Base-by-base conservation (phyloP, 2,797 vertebrate species). In the Arnoldichthys spilopterus region DNA sequence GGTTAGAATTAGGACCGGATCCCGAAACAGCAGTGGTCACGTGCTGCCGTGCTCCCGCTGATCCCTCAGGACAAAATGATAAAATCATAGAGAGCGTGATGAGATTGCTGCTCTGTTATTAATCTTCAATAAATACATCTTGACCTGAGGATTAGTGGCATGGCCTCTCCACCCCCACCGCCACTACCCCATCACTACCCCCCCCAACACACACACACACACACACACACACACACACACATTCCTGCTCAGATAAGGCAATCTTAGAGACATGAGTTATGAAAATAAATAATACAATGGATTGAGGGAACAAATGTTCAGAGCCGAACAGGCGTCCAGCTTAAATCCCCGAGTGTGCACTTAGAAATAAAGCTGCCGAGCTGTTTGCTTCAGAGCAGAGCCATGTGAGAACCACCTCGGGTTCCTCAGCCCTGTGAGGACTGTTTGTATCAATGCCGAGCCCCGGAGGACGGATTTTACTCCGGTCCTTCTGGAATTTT, bases 51-150 rank as follows among this genome's bases (percentile, higher is more conserved):
- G 24, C 28, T 28, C 63, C 51, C 68, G 86, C 90, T 85, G 88
- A 90, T 84, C 85, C 78, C 74, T 64, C 67, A 11, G 88, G 91
- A 93, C 85, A 87, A 91, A 92, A 93, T 91, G 90, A 91, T 91
- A 92, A 94, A 94, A 93, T 94, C 92, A 92, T 92, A 90, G 91
- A 91, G 89, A 91, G 91, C 87, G 87, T 94, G 93, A 94, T 94
- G 93, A 93, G 94, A 94, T 94, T 94, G 91, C 90, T 90, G 92
- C 89, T 90, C 78, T 86, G 87, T 93, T 93, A 94, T 94, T 94
- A 94, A 94, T 94, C 93, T 94, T 93, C 90, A 92, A 93, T 94
- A 94, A 95, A 95, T 93, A 93, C 92, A 94, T 93, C 92, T 93
- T 93, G 92, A 93, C 90, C 90, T 83, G 78, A 88, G 91, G 93